These are phyloP conservation scores for Saturnia pavonia DNA, from an alignment of 2,888 invertebrate species.

Conservation along the genomic window DNA sequence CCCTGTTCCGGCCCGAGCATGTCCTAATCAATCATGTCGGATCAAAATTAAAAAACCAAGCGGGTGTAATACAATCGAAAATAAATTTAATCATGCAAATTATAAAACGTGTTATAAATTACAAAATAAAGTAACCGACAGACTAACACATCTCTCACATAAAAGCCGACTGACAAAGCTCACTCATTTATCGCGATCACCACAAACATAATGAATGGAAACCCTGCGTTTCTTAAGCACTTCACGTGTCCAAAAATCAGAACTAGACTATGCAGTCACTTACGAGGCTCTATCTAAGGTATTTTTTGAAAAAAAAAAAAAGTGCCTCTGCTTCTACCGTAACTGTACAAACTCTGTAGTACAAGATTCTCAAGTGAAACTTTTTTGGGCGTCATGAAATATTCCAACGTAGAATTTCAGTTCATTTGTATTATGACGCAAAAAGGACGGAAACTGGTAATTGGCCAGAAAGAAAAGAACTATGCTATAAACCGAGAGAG, in stretches of 20 bases:
- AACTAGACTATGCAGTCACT: not conserved
- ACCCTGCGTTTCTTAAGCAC: not conserved
- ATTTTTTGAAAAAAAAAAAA: no score
- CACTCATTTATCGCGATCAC: no score
- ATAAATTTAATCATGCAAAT: slow-evolving; percentile 31
- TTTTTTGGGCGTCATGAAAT: not conserved
- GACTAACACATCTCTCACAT: no score
- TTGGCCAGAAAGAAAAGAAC: not conserved
- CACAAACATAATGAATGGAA: no score
- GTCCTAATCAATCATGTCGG: slow-evolving; percentile 84
- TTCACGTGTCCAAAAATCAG: not conserved
- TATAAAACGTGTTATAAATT: not conserved
- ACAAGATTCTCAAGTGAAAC: not conserved
- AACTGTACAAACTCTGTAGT: not conserved
- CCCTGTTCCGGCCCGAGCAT: slow-evolving; percentile 95
- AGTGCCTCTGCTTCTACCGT: not conserved
- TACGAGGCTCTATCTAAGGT: no score
- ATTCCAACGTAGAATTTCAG: not conserved
- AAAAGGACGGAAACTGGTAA: not conserved
- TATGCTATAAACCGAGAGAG: not conserved
- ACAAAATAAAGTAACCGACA: not conserved
- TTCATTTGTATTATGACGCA: not conserved
- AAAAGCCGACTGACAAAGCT: no score
- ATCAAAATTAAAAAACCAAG: slow-evolving; percentile 49
- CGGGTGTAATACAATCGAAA: slow-evolving; percentile 32